Conservation (phyloP, 2,797 vertebrate species). For the Ispidina lecontei region DNA sequence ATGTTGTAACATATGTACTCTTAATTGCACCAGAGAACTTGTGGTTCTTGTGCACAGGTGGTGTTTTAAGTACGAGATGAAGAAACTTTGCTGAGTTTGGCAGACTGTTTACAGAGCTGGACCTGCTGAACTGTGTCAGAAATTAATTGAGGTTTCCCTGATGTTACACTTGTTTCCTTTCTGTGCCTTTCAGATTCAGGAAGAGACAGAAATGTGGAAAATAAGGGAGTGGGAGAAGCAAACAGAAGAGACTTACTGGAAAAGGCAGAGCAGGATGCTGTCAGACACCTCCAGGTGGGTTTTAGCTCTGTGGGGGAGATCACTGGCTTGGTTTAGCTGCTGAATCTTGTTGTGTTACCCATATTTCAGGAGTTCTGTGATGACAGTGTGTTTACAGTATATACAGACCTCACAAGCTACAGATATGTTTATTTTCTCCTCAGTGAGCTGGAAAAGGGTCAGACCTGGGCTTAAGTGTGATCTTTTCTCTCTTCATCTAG, state of each 20-base stretch:
- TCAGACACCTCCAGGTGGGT: conserved; percentile 77
- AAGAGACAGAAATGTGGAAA: conserved; percentile 94
- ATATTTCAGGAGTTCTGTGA: not conserved
- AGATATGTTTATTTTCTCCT: not conserved
- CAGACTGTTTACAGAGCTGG: not conserved
- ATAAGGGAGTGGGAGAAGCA: conserved; percentile 89
- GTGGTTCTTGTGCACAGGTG: too few relatives aligned
- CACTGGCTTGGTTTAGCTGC: not conserved
- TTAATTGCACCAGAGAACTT: too few relatives aligned
- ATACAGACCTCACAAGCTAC: not conserved
- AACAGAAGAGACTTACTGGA: conserved; percentile 72
- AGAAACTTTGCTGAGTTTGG: not conserved
- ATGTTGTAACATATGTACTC: fast-evolving
- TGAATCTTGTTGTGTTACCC: not conserved
- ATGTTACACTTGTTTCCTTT: not conserved
- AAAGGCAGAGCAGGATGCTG: conserved; percentile 71
- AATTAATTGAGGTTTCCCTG: not conserved
- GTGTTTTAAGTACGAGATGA: not conserved
- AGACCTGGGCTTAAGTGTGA: not conserved
- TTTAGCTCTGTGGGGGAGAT: not conserved
- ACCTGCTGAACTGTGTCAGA: not conserved
- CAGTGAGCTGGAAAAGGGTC: not conserved
- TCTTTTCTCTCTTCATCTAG: not conserved
- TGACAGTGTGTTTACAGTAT: not conserved
- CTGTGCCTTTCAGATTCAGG: conserved; percentile 81